Conservation (phyloP, 2,113 vertebrate species). For the Crotophaga sulcirostris region DNA sequence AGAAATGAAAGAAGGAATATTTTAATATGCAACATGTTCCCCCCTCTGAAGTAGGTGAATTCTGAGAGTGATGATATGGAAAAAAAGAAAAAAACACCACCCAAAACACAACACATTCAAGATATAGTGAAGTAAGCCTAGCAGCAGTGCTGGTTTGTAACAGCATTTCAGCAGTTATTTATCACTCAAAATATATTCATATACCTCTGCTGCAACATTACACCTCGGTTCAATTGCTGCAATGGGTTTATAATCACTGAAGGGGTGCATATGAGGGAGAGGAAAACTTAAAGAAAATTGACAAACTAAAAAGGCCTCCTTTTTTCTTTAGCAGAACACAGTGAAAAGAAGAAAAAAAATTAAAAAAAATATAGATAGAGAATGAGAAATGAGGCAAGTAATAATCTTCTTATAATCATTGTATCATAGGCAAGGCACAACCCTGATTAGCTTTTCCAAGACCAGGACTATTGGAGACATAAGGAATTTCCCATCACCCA, state of each 20-base stretch:
- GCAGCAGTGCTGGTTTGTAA: not conserved
- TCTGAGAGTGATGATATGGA: not conserved
- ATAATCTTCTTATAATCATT: not conserved
- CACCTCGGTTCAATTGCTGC: not conserved
- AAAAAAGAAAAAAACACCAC: not conserved
- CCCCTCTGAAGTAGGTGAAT: not conserved
- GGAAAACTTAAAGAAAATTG: not conserved
- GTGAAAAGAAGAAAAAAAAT: not conserved
- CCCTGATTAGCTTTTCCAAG: not conserved
- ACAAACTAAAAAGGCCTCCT: not conserved
- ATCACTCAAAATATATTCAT: not conserved
- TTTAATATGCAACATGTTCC: not conserved
- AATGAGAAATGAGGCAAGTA: not conserved
- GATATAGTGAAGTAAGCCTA: not conserved
- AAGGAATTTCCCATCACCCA: not conserved
- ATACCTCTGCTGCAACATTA: not conserved
- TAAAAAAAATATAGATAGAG: rapidly evolving
- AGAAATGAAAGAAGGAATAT: constrained; percentile 13
- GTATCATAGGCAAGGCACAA: not conserved
- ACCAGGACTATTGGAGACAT: not conserved
- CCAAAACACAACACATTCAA: not conserved
- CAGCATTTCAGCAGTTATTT: not conserved
- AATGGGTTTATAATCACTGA: not conserved
- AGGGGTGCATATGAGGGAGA: not conserved
- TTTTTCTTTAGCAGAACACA: not conserved